These are phyloP conservation scores for Acleris sparsana DNA, from an alignment of 2,888 invertebrate species.

Conservation along the genomic window DNA sequence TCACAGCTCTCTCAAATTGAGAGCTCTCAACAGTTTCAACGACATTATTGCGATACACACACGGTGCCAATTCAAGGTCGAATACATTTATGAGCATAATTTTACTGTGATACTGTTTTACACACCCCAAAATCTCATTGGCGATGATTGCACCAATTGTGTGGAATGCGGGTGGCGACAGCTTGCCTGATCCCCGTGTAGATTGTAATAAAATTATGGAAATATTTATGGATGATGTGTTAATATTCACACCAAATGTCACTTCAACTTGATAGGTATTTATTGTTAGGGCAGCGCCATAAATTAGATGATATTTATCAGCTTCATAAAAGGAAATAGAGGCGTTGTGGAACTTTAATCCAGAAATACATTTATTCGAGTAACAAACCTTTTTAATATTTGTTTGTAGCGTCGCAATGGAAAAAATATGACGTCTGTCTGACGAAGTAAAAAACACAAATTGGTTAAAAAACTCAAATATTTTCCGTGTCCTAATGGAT, in stretches of 20 bases:
- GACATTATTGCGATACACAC: too few species aligned
- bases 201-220: conserved; percentile 72
- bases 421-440: background rate
- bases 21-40: too few species aligned
- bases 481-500: conserved; percentile 67
- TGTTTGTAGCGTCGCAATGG: too few species aligned
- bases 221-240: conserved; percentile 52
- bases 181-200: conserved; percentile 76
- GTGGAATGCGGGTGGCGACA: conserved; percentile 77
- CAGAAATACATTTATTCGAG: too few species aligned
- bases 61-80: too few species aligned
- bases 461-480: conserved; percentile 58
- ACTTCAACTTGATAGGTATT: conserved; percentile 38
- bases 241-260: conserved; percentile 55
- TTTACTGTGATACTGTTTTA: conserved; percentile 51
- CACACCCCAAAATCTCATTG: conserved; percentile 80
- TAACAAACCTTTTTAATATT: too few species aligned
- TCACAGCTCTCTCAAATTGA: too few species aligned
- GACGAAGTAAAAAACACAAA: conserved; percentile 13
- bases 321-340: conserved; percentile 29
- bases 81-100: background rate
- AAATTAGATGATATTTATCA: conserved; percentile 35
- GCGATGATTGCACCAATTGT: conserved; percentile 83
- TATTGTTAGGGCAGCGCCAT: conserved; percentile 34
- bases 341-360: conserved; percentile 5